Base-by-base conservation (phyloP, 1,140 invertebrate genomes). In the Melanaphis sacchari region DNA sequence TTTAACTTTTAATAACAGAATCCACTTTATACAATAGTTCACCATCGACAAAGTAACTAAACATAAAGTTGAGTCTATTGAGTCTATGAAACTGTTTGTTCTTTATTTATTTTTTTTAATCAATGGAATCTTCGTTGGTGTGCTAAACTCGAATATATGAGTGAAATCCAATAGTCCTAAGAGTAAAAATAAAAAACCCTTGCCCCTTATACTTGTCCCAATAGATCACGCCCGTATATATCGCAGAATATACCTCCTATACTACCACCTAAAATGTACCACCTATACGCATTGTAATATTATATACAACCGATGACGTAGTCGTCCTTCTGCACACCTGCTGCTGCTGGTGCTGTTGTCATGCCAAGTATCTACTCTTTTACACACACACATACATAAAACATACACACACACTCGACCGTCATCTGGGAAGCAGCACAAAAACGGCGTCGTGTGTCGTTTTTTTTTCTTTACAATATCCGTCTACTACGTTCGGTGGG, bases 351-450 rank as follows among this genome's bases (percentile, higher is more conserved):
- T 89, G 87, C 87, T 89, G 87, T 49, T 52, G 89, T 59, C 46
- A 40, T 66, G 52, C 89, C 89, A 66, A 90, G 89, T 90, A 90
- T 52, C 36, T 54, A 89, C 36, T 54, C 49, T 89, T 40, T 38
- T n/a, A 41, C 41, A 54, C 46, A 40, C 87, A 87, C 85, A 46
- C 43, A 36, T 24, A 21, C 76, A 82, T 38, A 82, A 36, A 82
- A 38, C 43, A 84, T 84, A 41, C 82, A 84, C 43, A 54, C 24
- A 90, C 31, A 31, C 26, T 41, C 21, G n/a, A 59, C 52, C 49
- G 88, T 90, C 88, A 90, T 90, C 88, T 90, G 88, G 88, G 88
- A 90, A 90, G 88, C 88, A 90, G 88, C 88, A 90, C 88, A 90
- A 90, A 66, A 90, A 90, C 89, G 52, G 89, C 36, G 38, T 90